Conservation (phyloP, 2,113 vertebrate genomes). For the Spea multiplicata region DNA sequence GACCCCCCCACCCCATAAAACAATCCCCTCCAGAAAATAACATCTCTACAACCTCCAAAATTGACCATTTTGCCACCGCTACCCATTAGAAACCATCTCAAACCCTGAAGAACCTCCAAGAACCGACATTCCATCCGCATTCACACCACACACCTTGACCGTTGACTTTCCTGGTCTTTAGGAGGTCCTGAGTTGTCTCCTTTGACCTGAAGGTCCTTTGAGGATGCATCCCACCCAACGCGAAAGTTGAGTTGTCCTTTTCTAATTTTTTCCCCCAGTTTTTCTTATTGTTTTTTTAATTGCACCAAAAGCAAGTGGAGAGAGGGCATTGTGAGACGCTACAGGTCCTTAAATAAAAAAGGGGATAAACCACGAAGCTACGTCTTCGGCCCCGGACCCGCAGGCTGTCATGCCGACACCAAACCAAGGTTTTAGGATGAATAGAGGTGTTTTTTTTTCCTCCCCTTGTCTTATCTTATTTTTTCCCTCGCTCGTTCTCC, state of each 20-base stretch:
- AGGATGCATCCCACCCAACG: slow-evolving; percentile 36
- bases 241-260: not conserved
- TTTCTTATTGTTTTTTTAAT: not conserved
- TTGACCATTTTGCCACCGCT: too few relatives aligned
- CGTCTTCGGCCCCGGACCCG: slow-evolving; percentile 20
- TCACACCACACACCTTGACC: slow-evolving; percentile 22
- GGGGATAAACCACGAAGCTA: slow-evolving; percentile 8
- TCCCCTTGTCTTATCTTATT: not conserved
- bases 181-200: slow-evolving; percentile 8
- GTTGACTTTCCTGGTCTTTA: not conserved
- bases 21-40: too few relatives aligned
- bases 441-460: slow-evolving; percentile 37
- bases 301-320: slow-evolving; percentile 3
- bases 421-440: slow-evolving; percentile 27
- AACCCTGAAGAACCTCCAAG: too few relatives aligned
- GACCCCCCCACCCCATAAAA: too few relatives aligned
- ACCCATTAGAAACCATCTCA: too few relatives aligned
- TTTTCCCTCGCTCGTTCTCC: slow-evolving; percentile 13
- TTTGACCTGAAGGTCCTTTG: slow-evolving; percentile 14
- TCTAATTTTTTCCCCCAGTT: not conserved
- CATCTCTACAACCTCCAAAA: too few relatives aligned
- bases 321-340: not conserved
- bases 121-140: too few relatives aligned
- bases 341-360: not conserved
- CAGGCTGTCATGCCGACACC: slow-evolving; percentile 27